Conservation (phyloP, 2,888 invertebrate species). For the Helicoverpa assulta region DNA sequence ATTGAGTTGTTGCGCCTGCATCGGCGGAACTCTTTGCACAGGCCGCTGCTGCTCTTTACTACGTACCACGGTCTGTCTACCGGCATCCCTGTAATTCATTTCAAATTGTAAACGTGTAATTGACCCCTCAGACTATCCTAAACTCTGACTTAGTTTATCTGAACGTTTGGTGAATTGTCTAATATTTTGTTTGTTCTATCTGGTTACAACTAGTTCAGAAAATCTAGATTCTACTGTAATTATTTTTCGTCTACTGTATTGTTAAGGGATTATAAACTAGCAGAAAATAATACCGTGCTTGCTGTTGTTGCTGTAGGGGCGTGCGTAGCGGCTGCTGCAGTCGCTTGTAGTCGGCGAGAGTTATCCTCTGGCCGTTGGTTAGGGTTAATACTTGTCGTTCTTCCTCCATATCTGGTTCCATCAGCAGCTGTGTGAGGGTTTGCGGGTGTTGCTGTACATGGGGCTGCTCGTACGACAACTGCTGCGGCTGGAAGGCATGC, state of each 20-base stretch:
- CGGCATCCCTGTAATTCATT: constrained; percentile 77
- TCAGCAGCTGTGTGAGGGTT: constrained; percentile 75
- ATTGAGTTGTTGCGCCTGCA: constrained; percentile 81
- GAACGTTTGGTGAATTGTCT: no score
- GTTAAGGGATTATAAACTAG: background rate
- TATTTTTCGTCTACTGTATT: no score
- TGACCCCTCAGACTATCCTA: background rate
- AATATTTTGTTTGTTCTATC: no score
- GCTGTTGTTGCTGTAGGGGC: constrained; percentile 76
- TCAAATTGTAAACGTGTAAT: background rate
- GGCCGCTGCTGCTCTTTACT: constrained; percentile 87
- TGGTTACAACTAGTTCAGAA: no score
- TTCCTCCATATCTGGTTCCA: constrained; percentile 83
- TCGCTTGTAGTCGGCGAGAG: constrained; percentile 85
- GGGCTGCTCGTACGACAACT: constrained; percentile 75
- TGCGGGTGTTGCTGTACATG: constrained; percentile 76
- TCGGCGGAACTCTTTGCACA: constrained; percentile 86
- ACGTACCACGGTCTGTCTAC: constrained; percentile 84
- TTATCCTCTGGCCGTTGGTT: constrained; percentile 83
- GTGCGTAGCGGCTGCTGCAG: constrained; percentile 79
- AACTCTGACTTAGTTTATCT: no score
- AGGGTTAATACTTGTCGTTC: constrained; percentile 83
- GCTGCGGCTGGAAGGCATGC: constrained; percentile 75
- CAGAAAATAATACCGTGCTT: constrained; percentile 67
- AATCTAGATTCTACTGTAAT: no score